These are phyloP conservation scores for Teleiodes luculella DNA, from an alignment of 2,888 invertebrate species.

Conservation along the genomic window DNA sequence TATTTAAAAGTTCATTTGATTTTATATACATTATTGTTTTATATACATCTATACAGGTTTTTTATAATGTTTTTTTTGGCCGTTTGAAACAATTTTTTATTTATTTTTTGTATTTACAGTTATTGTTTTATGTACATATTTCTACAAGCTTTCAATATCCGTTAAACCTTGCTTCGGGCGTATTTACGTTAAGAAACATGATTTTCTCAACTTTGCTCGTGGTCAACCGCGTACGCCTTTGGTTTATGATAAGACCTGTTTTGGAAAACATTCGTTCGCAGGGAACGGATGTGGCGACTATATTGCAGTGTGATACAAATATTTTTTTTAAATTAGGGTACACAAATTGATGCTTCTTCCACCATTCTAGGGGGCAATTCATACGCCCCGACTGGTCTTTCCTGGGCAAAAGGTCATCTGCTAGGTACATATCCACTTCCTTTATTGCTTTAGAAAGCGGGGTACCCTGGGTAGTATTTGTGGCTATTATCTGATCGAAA, in stretches of 20 bases:
- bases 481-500: conserved; percentile 20
- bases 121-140: neutral
- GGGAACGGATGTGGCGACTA: conserved; percentile 18
- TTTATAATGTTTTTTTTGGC: no score
- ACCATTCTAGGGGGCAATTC: conserved; percentile 25
- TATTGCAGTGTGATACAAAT: conserved; percentile 10
- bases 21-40: conserved; percentile 2
- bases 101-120: no score
- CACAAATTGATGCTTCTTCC: conserved; percentile 21
- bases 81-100: no score
- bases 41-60: neutral
- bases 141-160: neutral
- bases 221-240: conserved; percentile 10
- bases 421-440: conserved; percentile 24
- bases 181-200: conserved; percentile 16
- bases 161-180: conserved; percentile 5
- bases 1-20: conserved; percentile 7
- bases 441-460: conserved; percentile 26
- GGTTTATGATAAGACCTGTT: conserved; percentile 14
- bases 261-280: conserved; percentile 19
- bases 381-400: conserved; percentile 18
- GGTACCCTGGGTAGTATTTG: conserved; percentile 18
- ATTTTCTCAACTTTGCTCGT: conserved; percentile 14
- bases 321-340: conserved; percentile 23
- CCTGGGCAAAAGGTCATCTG: conserved; percentile 22